Percentiles rank a stretch among this genome's conserved stretches.
Conservation (phyloP, 2,888 invertebrate species). For the Drosophila vallismaia region DNA sequence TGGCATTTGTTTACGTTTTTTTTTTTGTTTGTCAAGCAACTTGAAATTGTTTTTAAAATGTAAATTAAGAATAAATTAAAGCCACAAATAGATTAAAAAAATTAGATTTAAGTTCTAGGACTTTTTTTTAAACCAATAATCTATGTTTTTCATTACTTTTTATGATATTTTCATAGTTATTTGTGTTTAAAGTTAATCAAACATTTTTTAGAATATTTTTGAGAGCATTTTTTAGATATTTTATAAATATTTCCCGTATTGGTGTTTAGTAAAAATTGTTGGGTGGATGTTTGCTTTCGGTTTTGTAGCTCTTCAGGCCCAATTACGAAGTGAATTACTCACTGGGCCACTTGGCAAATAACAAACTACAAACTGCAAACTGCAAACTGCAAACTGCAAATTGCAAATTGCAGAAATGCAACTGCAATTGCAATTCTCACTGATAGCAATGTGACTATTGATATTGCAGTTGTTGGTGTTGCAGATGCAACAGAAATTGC, state of each 20-base stretch:
- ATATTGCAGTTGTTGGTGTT: constrained; percentile 16
- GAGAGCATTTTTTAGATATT: too few species aligned
- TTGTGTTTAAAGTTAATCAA: not conserved
- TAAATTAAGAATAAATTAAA: not conserved
- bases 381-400: constrained; percentile 3
- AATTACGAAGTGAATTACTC: constrained; percentile 46
- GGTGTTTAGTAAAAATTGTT: not conserved
- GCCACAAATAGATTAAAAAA: not conserved
- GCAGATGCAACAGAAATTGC: constrained; percentile 40
- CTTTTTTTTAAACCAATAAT: too few species aligned
- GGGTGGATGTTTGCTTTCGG: constrained; percentile 17
- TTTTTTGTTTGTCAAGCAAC: not conserved
- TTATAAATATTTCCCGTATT: not conserved
- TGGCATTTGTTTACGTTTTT: not conserved
- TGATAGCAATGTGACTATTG: constrained; percentile 42
- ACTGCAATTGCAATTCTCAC: constrained; percentile 12
- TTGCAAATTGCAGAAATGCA: constrained; percentile 3
- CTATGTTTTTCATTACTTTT: too few species aligned
- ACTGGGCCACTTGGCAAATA: constrained; percentile 12
- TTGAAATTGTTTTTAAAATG: not conserved
- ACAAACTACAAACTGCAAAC: not conserved
- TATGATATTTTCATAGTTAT: too few species aligned
- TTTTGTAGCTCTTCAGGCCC: constrained; percentile 33
- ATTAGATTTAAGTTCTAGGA: not conserved
- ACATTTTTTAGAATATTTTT: not conserved